Evolutionary conservation across 1,140 invertebrate species (phyloP).

Genomic region (Drosophila pseudoobscura): DNA sequence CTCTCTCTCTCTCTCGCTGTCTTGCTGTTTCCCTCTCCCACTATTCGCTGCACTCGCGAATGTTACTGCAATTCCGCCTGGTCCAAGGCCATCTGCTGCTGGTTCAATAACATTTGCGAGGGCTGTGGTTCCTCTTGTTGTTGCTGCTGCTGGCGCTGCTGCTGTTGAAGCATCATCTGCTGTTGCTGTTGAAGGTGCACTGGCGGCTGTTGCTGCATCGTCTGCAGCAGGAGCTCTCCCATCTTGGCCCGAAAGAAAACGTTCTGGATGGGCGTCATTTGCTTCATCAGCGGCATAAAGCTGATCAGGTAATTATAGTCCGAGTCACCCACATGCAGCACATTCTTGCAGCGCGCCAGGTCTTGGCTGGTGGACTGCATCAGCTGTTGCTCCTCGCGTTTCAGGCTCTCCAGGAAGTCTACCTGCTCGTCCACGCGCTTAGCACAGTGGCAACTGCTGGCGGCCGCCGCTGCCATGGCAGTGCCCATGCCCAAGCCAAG

Average conservation of each 20-base stretch:
- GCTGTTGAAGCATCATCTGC: constrained; percentile 25
- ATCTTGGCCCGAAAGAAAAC: constrained; percentile 74
- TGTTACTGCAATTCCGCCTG: constrained; percentile 66
- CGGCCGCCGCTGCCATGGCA: constrained; percentile 50
- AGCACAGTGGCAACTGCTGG: constrained; percentile 65
- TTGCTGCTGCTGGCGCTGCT: constrained; percentile 19
- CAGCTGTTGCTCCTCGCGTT: constrained; percentile 73
- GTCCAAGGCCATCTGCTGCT: constrained; percentile 76
- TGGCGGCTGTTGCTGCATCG: constrained; percentile 64
- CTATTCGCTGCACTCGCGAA: constrained; percentile 9
- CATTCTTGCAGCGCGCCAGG: constrained; percentile 64
- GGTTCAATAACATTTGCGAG: constrained; percentile 70
- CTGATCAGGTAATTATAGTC: constrained; percentile 80
- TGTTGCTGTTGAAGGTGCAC: constrained; percentile 27
- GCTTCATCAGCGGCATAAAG: constrained; percentile 78
- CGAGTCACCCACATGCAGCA: constrained; percentile 72
- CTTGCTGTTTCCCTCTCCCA: constrained; percentile 27
- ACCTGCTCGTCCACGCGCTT: constrained; percentile 78
- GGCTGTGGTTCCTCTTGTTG: constrained; percentile 35
- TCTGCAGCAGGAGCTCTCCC: constrained; percentile 72
- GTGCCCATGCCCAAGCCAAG: constrained; percentile 1
- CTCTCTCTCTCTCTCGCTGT: constrained; percentile 29
- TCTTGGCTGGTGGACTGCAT: constrained; percentile 77
- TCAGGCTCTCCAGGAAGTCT: constrained; percentile 65
- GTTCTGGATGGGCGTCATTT: constrained; percentile 75